Percentiles rank a stretch among this genome's conserved stretches.
Conservation (phyloP, 2,113 vertebrate genomes). For the Gymnogyps californianus region DNA sequence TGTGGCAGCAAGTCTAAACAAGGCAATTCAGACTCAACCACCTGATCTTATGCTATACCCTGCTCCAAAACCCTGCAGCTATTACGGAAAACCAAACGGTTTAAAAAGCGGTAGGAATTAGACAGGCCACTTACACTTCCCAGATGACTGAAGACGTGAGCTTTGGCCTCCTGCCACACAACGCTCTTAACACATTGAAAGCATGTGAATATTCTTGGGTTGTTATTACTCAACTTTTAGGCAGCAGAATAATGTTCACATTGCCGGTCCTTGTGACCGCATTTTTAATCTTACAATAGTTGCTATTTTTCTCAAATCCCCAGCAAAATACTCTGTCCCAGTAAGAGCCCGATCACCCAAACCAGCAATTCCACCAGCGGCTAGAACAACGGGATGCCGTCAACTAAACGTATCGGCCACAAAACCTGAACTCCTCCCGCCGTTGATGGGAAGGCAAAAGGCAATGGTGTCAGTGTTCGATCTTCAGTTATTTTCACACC, state of each 20-base stretch:
- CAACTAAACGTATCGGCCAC: fast-evolving
- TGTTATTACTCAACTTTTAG: neutral
- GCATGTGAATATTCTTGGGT: neutral
- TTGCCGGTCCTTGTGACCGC: neutral
- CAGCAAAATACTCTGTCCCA: neutral
- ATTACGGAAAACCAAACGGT: neutral
- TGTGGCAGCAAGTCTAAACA: neutral
- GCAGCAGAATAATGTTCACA: neutral
- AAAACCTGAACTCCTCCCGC: neutral
- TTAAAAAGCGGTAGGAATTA: neutral
- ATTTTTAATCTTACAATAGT: neutral
- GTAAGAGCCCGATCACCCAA: neutral
- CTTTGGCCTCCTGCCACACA: neutral
- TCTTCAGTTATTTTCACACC: neutral
- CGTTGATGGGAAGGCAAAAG: neutral
- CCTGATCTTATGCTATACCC: neutral
- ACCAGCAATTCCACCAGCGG: neutral
- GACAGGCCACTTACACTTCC: neutral
- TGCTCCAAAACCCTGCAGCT: neutral
- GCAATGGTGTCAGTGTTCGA: no score
- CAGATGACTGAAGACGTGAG: neutral
- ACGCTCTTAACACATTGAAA: neutral
- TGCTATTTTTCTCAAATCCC: neutral
- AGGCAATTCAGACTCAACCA: neutral
- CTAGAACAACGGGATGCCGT: neutral